These are phyloP conservation scores for Anthopleura xanthogrammica DNA, from an alignment of 92 coral and sea anemone genomes.

Conservation along the genomic window DNA sequence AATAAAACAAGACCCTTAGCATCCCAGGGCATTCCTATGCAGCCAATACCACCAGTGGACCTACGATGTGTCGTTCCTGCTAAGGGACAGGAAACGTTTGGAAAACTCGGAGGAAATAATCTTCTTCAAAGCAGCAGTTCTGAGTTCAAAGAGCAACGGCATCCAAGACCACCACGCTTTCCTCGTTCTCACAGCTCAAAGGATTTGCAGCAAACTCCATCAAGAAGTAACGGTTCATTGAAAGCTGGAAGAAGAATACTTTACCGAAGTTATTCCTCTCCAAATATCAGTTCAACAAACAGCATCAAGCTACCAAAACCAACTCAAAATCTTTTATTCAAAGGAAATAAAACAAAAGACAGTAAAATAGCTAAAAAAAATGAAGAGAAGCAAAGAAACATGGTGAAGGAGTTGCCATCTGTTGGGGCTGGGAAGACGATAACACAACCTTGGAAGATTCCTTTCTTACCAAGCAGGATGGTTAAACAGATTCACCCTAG, in stretches of 20 bases:
- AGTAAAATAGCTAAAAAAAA: neutral
- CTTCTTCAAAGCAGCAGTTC: neutral
- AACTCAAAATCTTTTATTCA: neutral
- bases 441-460: neutral
- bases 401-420: neutral
- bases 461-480: neutral
- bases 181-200: conserved; percentile 35
- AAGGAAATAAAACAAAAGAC: neutral
- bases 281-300: conserved; percentile 7
- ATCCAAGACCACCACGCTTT: conserved; percentile 26
- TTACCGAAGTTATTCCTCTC: conserved; percentile 7
- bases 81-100: neutral
- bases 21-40: neutral
- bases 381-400: neutral
- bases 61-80: neutral
- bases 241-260: conserved; percentile 17
- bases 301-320: conserved; percentile 19
- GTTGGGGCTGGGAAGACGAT: neutral
- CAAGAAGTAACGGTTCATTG: neutral
- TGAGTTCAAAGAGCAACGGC: neutral
- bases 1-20: neutral
- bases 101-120: neutral
- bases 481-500: neutral
- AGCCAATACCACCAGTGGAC: neutral
- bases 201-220: neutral